These are phyloP conservation scores for Popillia japonica DNA, from an alignment of 1,140 invertebrate species.

Conservation along the genomic window DNA sequence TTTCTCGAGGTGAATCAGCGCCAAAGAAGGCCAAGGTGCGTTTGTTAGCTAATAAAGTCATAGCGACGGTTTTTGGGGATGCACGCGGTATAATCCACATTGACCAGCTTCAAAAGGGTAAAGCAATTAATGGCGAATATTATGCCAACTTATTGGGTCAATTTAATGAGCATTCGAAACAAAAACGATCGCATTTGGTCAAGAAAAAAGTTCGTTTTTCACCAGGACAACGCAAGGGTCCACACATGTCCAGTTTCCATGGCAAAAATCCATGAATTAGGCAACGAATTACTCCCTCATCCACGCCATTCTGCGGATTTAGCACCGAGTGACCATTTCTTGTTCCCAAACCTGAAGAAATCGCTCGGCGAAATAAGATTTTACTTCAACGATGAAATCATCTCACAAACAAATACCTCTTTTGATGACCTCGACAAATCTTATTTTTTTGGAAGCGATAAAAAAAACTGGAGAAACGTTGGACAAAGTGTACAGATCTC, in stretches of 20 bases:
- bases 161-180: background rate
- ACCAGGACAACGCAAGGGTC: no score
- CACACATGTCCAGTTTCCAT: no score
- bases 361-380: slow-evolving; percentile 1
- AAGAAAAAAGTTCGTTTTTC: no score
- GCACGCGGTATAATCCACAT: no score
- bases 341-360: slow-evolving; percentile 45
- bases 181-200: slow-evolving; percentile 52
- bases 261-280: slow-evolving; percentile 57
- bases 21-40: slow-evolving; percentile 19
- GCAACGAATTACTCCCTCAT: slow-evolving; percentile 61
- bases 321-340: slow-evolving; percentile 59
- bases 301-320: slow-evolving; percentile 62
- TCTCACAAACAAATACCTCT: background rate
- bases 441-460: background rate
- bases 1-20: background rate
- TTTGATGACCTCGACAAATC: background rate
- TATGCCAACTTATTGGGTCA: no score
- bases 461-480: slow-evolving; percentile 1
- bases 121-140: no score
- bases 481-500: background rate
- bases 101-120: no score
- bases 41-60: background rate
- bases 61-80: slow-evolving; percentile 14
- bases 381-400: background rate